Evolutionary conservation across 2,113 vertebrate genomes (phyloP), one percentile per base, ranked within the genome.

Genomic region (Falcunculus frontatus): DNA sequence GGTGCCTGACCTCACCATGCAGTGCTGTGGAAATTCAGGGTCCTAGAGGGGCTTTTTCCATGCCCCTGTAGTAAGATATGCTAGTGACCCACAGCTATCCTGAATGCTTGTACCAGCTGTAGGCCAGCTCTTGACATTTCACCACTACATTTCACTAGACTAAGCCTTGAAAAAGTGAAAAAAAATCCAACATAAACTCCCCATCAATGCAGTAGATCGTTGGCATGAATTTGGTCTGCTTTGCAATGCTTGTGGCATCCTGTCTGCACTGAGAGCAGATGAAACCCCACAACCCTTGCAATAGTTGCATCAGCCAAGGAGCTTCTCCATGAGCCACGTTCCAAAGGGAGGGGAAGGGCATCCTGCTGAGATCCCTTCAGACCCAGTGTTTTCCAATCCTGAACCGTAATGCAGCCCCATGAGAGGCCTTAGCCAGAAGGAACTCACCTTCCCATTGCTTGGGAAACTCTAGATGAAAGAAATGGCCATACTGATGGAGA

Each of bases 91-190:
- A 62, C 68, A 78, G 23, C 68, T 60, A 4, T 30, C 37, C 68
- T 56, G 68, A 80, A 80, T 63, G 83, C 64, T 93, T 2, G 0
- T 60, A 85, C 44, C 59, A 86, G 63, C 82, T 88, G 76, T 92
- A 88, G 85, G 87, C 78, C 67, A 89, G 82, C 75, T 95, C 90
- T 90, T 78, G 44, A 81, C 72, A 49, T 94, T 96, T 96, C 93
- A 89, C 42, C 57, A 52, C 50, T 76, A 56, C 35, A 90, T 50
- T 90, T 94, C 81, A 89, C 72, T 70, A 83, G 50, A 50, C 39
- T 73, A 73, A 77, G 59, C 59, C 52, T 83, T 77, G 79, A 81
- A 90, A 83, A 74, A 94, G 30, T 53, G 29, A 32, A 82, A 82
- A 77, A 68, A 42, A 41, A 27, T 70, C 72, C 64, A 88, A 12